Conservation (phyloP, 37 sponge, comb jelly and placozoan species). For the Sycon ciliatum region DNA sequence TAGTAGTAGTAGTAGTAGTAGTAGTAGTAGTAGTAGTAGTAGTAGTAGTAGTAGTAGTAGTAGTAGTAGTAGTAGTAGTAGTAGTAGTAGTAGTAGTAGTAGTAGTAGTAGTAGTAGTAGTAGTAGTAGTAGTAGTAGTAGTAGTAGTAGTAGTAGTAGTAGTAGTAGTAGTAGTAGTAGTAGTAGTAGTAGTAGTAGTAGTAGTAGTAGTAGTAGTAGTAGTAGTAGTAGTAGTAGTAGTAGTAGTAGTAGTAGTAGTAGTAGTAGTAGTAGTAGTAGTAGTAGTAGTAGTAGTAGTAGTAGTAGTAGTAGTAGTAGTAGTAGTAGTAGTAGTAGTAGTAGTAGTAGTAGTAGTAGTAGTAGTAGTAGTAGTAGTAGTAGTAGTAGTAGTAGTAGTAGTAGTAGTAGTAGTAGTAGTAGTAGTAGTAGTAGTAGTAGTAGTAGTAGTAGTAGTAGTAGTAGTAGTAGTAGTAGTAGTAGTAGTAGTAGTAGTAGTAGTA, state of each 20-base stretch:
- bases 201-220: constrained; percentile 8
- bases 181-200: constrained; percentile 6
- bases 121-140: not conserved
- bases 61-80: not conserved
- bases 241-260: not conserved
- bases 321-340: constrained; percentile 8
- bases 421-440: constrained; percentile 6
- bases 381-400: not conserved
- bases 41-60: not conserved
- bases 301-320: constrained; percentile 6
- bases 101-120: not conserved
- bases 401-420: constrained; percentile 8
- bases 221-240: not conserved
- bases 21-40: not conserved
- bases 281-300: constrained; percentile 8
- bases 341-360: not conserved
- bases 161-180: constrained; percentile 8
- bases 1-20: constrained; percentile 6
- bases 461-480: constrained; percentile 1
- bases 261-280: not conserved
- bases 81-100: not conserved
- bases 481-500: constrained; percentile 6
- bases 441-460: not conserved
- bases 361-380: not conserved
- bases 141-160: constrained; percentile 8